These are phyloP conservation scores for Hirtodrosophila trivittata DNA, from an alignment of 2,888 invertebrate species.

Conservation along the genomic window DNA sequence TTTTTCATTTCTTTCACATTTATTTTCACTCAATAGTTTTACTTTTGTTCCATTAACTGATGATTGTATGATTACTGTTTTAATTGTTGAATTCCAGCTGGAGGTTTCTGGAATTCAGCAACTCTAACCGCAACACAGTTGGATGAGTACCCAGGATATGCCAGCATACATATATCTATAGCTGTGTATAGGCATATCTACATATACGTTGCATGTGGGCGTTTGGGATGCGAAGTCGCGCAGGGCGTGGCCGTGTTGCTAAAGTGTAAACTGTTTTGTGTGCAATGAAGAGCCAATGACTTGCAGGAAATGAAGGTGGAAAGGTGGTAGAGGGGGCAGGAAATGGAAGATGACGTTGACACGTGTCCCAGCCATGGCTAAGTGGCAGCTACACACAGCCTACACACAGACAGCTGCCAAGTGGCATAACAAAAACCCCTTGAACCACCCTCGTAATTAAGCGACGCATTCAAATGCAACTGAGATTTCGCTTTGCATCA, in stretches of 20 bases:
- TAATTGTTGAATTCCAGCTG: no score
- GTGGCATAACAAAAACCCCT: constrained; percentile 29
- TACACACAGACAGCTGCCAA: constrained; percentile 21
- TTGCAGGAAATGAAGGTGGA: constrained; percentile 43
- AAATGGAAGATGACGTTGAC: constrained; percentile 41
- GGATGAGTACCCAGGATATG: no score
- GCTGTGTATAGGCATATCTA: no score
- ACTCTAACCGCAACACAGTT: no score
- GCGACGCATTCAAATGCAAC: constrained; percentile 66
- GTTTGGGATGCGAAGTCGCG: no score
- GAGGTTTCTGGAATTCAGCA: no score
- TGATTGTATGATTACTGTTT: no score
- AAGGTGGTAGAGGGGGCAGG: constrained; percentile 2
- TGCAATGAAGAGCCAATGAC: constrained; percentile 64
- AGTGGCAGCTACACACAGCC: constrained; percentile 39
- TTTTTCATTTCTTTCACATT: no score
- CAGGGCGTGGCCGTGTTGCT: constrained; percentile 47
- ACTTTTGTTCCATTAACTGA: no score
- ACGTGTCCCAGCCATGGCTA: constrained; percentile 47
- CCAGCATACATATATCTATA: no score
- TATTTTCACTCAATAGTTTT: no score
- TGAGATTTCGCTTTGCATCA: constrained; percentile 54
- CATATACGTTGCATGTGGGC: no score
- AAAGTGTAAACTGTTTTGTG: constrained; percentile 58
- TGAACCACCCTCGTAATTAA: constrained; percentile 62